Evolutionary conservation across 2,113 vertebrate genomes (phyloP).

Genomic region (Tetrao urogallus): DNA sequence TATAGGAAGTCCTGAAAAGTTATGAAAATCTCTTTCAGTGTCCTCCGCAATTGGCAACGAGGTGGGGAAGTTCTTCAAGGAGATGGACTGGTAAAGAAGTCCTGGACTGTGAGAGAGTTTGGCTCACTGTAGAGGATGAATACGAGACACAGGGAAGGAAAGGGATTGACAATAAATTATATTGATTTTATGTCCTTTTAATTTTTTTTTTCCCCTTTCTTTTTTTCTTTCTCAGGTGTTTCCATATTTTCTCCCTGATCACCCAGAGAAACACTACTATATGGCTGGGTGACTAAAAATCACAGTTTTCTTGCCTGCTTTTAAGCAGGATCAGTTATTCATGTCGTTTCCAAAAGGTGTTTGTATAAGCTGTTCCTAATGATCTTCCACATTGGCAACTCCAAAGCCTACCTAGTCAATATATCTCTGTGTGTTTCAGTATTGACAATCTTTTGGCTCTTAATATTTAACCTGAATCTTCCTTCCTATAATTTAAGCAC

Average conservation of each 20-base stretch:
- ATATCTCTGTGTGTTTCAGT: not conserved
- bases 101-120: not conserved
- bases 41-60: not conserved
- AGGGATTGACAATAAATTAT: not conserved
- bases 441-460: not conserved
- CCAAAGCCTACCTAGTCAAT: not conserved
- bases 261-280: not conserved
- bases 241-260: not conserved
- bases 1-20: not conserved
- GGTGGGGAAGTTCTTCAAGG: not conserved
- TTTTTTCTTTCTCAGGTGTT: not conserved
- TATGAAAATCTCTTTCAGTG: not conserved
- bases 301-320: not conserved
- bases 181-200: not conserved
- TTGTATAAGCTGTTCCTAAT: not conserved
- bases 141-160: not conserved
- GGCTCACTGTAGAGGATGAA: not conserved
- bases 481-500: not conserved
- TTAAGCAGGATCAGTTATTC: not conserved
- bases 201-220: not conserved
- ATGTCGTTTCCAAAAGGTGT: not conserved
- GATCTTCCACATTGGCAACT: not conserved
- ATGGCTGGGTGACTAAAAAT: not conserved
- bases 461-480: not conserved
- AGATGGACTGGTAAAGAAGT: not conserved